Evolutionary conservation across 2,113 vertebrate species (phyloP).

Genomic region (Epinephelus moara): DNA sequence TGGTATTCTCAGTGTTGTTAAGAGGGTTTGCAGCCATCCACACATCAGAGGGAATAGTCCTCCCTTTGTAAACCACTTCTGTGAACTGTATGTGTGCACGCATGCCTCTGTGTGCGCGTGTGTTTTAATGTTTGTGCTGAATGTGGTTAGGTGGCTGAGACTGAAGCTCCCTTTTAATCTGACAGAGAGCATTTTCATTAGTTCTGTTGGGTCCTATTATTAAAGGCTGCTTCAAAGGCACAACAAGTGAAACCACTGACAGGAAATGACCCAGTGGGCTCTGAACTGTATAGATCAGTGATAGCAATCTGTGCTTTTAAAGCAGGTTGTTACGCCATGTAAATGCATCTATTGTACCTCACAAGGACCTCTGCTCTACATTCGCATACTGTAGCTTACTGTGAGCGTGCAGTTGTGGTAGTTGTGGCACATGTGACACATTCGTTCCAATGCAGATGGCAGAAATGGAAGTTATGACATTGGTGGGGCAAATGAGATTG

Average conservation of each 20-base stretch:
- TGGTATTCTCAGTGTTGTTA: slow-evolving; percentile 64
- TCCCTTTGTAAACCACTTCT: slow-evolving; percentile 83
- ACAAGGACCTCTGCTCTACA: slow-evolving; percentile 42
- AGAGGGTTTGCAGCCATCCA: slow-evolving; percentile 70
- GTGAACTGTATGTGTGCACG: slow-evolving; percentile 60
- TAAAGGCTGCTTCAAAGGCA: slow-evolving; percentile 83
- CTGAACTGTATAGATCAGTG: slow-evolving; percentile 61
- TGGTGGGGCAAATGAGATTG: slow-evolving; percentile 69
- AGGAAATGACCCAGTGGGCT: slow-evolving; percentile 82
- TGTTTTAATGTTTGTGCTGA: slow-evolving; percentile 74
- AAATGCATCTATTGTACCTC: slow-evolving; percentile 41
- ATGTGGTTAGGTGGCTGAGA: slow-evolving; percentile 78
- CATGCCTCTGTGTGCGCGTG: slow-evolving; percentile 44
- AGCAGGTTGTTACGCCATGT: slow-evolving; percentile 45
- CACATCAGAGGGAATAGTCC: slow-evolving; percentile 77
- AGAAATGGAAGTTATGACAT: slow-evolving; percentile 81
- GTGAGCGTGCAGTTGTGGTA: slow-evolving; percentile 5
- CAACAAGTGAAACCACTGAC: slow-evolving; percentile 84
- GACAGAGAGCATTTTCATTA: slow-evolving; percentile 86
- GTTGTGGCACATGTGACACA: slow-evolving; percentile 69
- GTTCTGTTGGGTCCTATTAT: slow-evolving; percentile 85
- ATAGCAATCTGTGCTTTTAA: slow-evolving; percentile 58
- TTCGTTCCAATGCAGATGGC: slow-evolving; percentile 75
- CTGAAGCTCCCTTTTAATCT: slow-evolving; percentile 85
- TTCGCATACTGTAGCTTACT: slow-evolving; percentile 30